Base-by-base conservation (phyloP, 2,888 invertebrate genomes). In the Drosophila austrosaltans region DNA sequence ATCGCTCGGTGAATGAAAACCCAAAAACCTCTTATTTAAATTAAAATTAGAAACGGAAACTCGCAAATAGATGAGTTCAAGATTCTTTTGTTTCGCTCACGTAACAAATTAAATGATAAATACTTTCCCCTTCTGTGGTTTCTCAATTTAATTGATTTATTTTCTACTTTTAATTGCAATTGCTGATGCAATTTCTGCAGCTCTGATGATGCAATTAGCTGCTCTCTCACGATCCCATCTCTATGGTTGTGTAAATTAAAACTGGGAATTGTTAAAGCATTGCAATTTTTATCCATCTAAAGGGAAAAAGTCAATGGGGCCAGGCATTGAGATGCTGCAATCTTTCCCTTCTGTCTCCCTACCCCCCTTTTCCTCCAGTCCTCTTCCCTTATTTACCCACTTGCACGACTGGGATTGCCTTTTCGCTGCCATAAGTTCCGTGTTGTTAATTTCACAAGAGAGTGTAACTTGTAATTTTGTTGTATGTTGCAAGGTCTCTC, bases 361-460 rank as follows among this genome's bases (percentile, higher is more conserved):
- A 10, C 12, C 16, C 36, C 2, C 4, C 8, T 36, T 36, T 30
- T 30, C 12, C 22, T n/a, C 10, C 36, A 1, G 2, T 28, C 36
- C 16, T 58, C 12, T 7, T 22, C 53, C 25, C 12, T 57, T n/a
- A 56, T n/a, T 16, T 36, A 36, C 36, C 56, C 61, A 7, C 25
- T 12, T 44, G 16, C 22, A 28, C 3, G 12, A 39, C 56, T 16
- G 36, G 44, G 30, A 61, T 25, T 44, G 25, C 8, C 22, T 16
- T 25, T 73, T 66, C 63, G 75, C 70, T 75, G 87, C 88, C 77
- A 88, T 88, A 88, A 88, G 89, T 89, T 90, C 87, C 90, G 79
- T 78, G 83, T 83, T 90, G 90, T 89, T 89, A 89, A 89, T 86
- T 90, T 76, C 81, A 75, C 74, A 87, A 87, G 78, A 87, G 87